Base-by-base conservation (phyloP, 2,113 vertebrate genomes). In the Athene noctua region DNA sequence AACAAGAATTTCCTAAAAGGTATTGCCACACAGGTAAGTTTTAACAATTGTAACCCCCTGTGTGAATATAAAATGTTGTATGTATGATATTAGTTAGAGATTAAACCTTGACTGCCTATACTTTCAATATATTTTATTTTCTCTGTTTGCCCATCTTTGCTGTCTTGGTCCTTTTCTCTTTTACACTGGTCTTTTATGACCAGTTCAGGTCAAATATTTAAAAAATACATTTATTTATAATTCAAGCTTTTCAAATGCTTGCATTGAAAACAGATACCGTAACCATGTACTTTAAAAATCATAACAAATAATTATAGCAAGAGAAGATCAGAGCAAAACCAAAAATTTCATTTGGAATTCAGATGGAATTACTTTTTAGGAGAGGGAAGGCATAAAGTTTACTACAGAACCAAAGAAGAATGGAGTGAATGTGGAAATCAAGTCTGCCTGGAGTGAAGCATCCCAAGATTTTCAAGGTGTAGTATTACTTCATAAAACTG, bases 381-480 rank as follows among this genome's bases (percentile, higher is more conserved):
- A 98, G 59, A 55, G 84, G 54, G 88, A 84, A 95, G 91, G 89
- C 80, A 94, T 87, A 62, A 58, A 68, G 17, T 81, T 96, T 77
- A 67, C 86, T 57, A 18, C 94, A 84, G 97, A 95, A 70, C 62
- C 68, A 65, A 97, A 70, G 91, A 97, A 97, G 91, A 97, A 97
- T 65, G 88, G 70, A 65, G 75, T 96, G 75, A 97, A 94, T 77
- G 42, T 78, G 88, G 95, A 97, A 92, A 96, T 86, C 78, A 97
- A 97, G 85, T 52, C 86, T 71, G 80, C 78, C 38, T 98, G 97
- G 97, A 96, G 90, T 90, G 95, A 97, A 89, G 81, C 70, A 29
- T 25, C 94, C 59, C 86, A 71, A 74, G 96, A 97, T 26, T 90
- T 81, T 96, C 96, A 96, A 98, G 98, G 98, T 98, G 95, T 34